Conservation (phyloP, 2,113 vertebrate genomes). For the Cyprinodon brontotheroides region DNA sequence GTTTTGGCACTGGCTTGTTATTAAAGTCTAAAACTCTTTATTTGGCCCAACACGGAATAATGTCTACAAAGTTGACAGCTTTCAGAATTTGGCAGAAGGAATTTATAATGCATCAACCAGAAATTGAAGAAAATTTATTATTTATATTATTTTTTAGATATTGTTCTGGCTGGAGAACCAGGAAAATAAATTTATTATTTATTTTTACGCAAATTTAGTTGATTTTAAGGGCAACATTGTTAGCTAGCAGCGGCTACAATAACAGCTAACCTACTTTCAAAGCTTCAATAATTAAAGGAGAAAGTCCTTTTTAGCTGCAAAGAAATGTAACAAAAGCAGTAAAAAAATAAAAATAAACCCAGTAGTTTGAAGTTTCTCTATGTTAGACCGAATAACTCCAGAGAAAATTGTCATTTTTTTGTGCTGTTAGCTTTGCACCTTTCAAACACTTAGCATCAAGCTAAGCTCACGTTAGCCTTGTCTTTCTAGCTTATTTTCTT, state of each 20-base stretch:
- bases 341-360: background rate
- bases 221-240: background rate
- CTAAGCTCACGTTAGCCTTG: background rate
- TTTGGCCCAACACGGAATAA: too few species aligned
- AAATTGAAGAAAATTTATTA: too few species aligned
- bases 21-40: too few species aligned
- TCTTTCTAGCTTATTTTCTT: background rate
- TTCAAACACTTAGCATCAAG: fast-evolving
- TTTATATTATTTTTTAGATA: too few species aligned
- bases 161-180: too few species aligned
- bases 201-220: background rate
- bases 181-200: background rate
- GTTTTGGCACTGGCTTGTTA: too few species aligned
- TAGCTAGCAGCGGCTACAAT: slow-evolving; percentile 5
- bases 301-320: background rate
- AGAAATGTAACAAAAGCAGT: background rate
- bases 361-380: background rate
- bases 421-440: background rate
- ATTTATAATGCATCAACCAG: too few species aligned
- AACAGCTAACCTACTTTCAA: slow-evolving; percentile 45
- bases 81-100: too few species aligned
- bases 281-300: slow-evolving; percentile 2
- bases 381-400: background rate
- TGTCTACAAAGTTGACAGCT: too few species aligned
- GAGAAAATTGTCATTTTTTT: background rate